Percentiles rank a stretch among this genome's conserved stretches.
phyloP scores from a whole-genome alignment of 2,888 invertebrate genomes.

The Ganaspis brasiliensis region DNA sequence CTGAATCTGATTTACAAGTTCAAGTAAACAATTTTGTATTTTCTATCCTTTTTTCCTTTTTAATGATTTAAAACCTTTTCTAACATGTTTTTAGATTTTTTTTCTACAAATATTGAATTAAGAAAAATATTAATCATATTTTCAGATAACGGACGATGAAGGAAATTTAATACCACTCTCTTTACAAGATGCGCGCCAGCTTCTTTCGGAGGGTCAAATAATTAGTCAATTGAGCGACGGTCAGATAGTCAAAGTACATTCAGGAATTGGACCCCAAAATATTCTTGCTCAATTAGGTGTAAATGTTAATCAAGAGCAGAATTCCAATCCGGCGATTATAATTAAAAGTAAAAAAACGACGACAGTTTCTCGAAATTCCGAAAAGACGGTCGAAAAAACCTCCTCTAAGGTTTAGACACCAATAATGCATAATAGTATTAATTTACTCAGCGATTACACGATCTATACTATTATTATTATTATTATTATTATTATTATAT shows the following conservation, averaged over 20 bases:
- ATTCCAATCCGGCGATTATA: conserved; percentile 49
- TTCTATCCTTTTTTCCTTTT: no score
- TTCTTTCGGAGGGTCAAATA: conserved; percentile 82
- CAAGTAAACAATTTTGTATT: no score
- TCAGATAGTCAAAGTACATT: conserved; percentile 75
- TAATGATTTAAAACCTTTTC: no score
- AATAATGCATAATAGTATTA: background rate
- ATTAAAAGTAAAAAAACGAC: conserved; percentile 1
- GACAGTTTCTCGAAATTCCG: background rate
- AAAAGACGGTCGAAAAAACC: background rate
- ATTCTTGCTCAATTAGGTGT: conserved; percentile 30
- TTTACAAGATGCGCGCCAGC: conserved; percentile 86
- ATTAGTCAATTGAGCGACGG: conserved; percentile 73
- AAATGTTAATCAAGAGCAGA: conserved; percentile 9
- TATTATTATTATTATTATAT: background rate
- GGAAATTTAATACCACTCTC: conserved; percentile 87
- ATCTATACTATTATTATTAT: background rate
- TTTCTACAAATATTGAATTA: no score
- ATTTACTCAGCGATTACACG: background rate
- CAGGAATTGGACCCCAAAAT: conserved; percentile 42
- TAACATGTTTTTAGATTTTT: no score
- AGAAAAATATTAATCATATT: no score
- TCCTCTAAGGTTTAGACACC: background rate
- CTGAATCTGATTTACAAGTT: conserved; percentile 74
- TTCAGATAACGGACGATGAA: conserved; percentile 86